Base-by-base conservation (phyloP, 2,113 vertebrate species). In the Stigmatopora argus region DNA sequence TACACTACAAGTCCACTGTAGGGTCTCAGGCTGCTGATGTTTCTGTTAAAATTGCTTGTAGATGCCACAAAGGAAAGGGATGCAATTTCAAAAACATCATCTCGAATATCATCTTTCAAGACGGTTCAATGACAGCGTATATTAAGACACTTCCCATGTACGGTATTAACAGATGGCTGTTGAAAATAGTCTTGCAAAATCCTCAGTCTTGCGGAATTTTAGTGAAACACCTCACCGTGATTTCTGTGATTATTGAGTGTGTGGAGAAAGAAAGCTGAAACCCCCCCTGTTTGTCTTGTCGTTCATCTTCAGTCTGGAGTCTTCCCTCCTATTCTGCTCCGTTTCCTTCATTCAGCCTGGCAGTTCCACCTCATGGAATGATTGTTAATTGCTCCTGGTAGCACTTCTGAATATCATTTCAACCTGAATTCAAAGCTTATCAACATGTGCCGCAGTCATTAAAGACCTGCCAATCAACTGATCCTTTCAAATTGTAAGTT, bases 241-340 rank as follows among this genome's bases (percentile, higher is more conserved):
- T 85, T 79, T 82, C 70, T 67, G 60, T 73, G 81, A 82, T 83
- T 82, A 75, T 78, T 75, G 63, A 78, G 77, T 46, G 84, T 89
- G 88, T 78, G 26, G 61, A 86, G 89, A 87, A 62, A 86, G 72
- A 89, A 72, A 44, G 48, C 74, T 59, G 75, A 74, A 87, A 87
- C n/a, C n/a, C 90, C 90, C 90, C 91, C 90, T 92, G 90, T 75
- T 77, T 85, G 82, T 80, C 80, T 80, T 81, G 71, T 64, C 73
- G 19, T 66, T 84, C 14, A 18, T 53, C 62, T 66, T 78, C 73
- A 53, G 53, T 62, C 48, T 73, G 71, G 35, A 26, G 58, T 51
- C 49, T 65, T 65, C 15, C 12, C 5, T 48, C n/a, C 59, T 17
- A 52, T 49, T 70, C 41, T 41, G 14, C 41, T 55, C 13, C 52